Percentiles rank a stretch among this genome's conserved stretches.
phyloP scores from a whole-genome alignment of 1,140 invertebrate genomes.

The Lordiphosa clarofinis region DNA sequence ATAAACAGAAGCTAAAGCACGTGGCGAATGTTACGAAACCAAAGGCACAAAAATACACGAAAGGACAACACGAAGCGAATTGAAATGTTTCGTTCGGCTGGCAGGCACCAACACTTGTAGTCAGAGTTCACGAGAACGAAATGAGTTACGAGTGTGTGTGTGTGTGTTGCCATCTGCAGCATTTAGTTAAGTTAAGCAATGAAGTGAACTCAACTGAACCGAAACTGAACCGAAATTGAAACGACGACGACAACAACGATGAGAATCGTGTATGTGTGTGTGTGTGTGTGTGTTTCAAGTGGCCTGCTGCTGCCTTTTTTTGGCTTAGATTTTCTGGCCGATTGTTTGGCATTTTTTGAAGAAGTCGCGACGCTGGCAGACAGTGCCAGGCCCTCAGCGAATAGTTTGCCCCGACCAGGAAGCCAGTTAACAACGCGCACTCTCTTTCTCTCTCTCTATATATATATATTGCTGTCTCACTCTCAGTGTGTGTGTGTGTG shows the following conservation, averaged over 20 bases:
- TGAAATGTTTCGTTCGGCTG: conserved; percentile 68
- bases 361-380: conserved; percentile 43
- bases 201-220: conserved; percentile 75
- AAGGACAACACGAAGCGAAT: conserved; percentile 49
- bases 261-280: conserved; percentile 21
- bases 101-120: conserved; percentile 31
- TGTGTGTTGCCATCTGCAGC: conserved; percentile 57
- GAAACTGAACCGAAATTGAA: conserved; percentile 68
- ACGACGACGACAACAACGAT: conserved; percentile 41
- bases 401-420: conserved; percentile 57
- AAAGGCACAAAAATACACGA: conserved; percentile 26
- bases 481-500: conserved; percentile 24
- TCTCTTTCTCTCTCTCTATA: conserved; percentile 7
- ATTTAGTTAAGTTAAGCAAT: conserved; percentile 78
- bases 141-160: conserved; percentile 12
- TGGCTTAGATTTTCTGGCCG: conserved; percentile 59
- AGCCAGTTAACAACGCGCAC: conserved; percentile 54
- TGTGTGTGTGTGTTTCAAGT: conserved; percentile 59
- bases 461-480: conserved; percentile 4
- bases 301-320: conserved; percentile 39
- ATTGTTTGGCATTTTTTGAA: conserved; percentile 62
- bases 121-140: conserved; percentile 36
- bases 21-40: conserved; percentile 43
- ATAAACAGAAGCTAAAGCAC: conserved; percentile 6
- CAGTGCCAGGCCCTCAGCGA: conserved; percentile 34